Percentiles rank a stretch among this genome's conserved stretches.
These are phyloP conservation scores for Steatornis caripensis DNA, from an alignment of 2,113 vertebrate species.

Conservation along the genomic window DNA sequence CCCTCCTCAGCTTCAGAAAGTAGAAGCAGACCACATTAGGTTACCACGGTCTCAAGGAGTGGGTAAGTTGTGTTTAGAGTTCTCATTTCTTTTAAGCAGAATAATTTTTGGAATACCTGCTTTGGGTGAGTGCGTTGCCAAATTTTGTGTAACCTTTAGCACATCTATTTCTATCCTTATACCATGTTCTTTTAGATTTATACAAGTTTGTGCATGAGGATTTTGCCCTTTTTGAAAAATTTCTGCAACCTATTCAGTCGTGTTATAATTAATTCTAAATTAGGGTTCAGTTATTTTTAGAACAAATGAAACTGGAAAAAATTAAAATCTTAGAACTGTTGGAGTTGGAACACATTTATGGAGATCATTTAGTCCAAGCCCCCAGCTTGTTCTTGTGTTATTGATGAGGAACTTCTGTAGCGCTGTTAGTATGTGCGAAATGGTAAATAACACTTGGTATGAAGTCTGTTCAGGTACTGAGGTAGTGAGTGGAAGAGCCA, in stretches of 20 bases:
- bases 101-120: not conserved
- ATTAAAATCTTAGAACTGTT: not conserved
- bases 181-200: not conserved
- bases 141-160: not conserved
- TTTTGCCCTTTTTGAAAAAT: not conserved
- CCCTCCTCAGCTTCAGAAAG: constrained; percentile 78
- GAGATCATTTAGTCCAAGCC: not conserved
- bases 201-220: not conserved
- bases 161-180: not conserved
- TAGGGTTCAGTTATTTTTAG: not conserved
- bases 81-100: not conserved
- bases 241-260: not conserved
- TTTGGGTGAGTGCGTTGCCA: not conserved
- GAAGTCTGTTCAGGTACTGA: not conserved
- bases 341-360: not conserved
- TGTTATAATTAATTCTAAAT: not conserved
- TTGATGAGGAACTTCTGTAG: not conserved
- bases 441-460: not conserved
- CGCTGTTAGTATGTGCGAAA: not conserved
- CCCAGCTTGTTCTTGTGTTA: not conserved
- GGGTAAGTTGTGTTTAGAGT: constrained; percentile 73
- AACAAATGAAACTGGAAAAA: not conserved
- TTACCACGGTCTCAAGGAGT: constrained; percentile 79
- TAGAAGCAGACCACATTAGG: constrained; percentile 80
- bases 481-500: not conserved